Evolutionary conservation across 2,888 invertebrate genomes (phyloP).

Genomic region (Coronaproctus castanopsis): DNA sequence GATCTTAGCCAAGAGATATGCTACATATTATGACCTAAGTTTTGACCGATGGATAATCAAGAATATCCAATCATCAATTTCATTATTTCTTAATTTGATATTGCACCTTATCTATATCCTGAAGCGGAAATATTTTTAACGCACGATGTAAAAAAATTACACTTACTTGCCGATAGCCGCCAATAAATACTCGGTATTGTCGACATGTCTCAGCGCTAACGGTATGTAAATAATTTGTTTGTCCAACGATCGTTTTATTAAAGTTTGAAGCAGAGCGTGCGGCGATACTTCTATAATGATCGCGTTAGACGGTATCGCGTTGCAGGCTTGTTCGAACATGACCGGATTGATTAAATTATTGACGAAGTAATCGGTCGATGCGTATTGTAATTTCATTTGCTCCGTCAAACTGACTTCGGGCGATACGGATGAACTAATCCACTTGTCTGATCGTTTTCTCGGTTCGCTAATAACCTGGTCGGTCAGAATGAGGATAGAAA

Average conservation of each 20-base stretch:
- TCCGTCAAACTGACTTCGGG: slow-evolving; percentile 23
- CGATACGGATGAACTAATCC: slow-evolving; percentile 45
- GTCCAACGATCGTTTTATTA: slow-evolving; percentile 38
- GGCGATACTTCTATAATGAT: slow-evolving; percentile 74
- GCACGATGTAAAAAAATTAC: neutral
- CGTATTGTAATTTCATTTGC: slow-evolving; percentile 31
- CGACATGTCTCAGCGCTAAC: slow-evolving; percentile 35
- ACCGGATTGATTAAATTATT: slow-evolving; percentile 40
- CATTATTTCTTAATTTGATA: too few relatives aligned
- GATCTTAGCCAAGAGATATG: too few relatives aligned
- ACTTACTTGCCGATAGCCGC: slow-evolving; percentile 42
- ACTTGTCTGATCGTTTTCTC: slow-evolving; percentile 32
- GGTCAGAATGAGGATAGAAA: too few relatives aligned
- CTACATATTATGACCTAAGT: too few relatives aligned
- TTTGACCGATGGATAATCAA: too few relatives aligned
- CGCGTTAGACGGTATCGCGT: slow-evolving; percentile 57
- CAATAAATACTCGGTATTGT: slow-evolving; percentile 34
- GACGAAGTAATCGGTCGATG: slow-evolving; percentile 43
- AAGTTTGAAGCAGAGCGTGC: slow-evolving; percentile 68
- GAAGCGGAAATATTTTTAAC: too few relatives aligned
- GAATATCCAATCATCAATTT: too few relatives aligned
- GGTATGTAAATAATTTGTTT: slow-evolving; percentile 39
- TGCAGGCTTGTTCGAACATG: slow-evolving; percentile 59
- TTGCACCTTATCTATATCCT: too few relatives aligned
- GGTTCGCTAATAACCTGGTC: slow-evolving; percentile 30